A percentile compares a stretch with the other conserved stretches of the same genome.
phyloP scores from a whole-genome alignment of 2,888 invertebrate genomes.

The Chaitophorus viminalis region DNA sequence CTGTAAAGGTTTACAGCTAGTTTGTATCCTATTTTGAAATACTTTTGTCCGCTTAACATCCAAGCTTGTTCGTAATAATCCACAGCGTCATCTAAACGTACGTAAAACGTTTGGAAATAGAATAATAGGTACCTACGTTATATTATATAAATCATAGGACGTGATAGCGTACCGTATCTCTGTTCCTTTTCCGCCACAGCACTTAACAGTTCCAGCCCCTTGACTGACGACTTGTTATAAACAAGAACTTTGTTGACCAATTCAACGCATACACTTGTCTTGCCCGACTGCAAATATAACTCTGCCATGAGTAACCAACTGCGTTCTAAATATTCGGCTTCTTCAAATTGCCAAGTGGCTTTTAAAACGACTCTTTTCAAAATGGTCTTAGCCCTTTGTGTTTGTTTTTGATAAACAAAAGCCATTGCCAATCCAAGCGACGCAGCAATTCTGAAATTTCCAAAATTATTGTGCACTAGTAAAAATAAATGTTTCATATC shows the following conservation, averaged over 20 bases:
- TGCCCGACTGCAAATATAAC: constrained; percentile 83
- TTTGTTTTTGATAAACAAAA: constrained; percentile 80
- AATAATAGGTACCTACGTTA: no score
- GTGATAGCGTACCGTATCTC: constrained; percentile 73
- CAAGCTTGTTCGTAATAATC: constrained; percentile 73
- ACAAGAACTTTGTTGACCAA: constrained; percentile 80
- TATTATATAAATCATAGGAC: neutral
- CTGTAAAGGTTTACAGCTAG: constrained; percentile 92
- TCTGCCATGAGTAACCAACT: constrained; percentile 96
- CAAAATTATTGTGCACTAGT: neutral
- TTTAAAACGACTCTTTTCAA: constrained; percentile 84
- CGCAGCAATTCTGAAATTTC: constrained; percentile 64
- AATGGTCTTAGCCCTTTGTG: constrained; percentile 90
- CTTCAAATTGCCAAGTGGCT: constrained; percentile 91
- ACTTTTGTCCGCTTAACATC: constrained; percentile 76
- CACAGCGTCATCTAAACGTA: constrained; percentile 70
- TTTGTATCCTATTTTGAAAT: constrained; percentile 90
- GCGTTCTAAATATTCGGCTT: constrained; percentile 93
- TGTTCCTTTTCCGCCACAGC: constrained; percentile 92
- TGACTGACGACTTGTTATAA: constrained; percentile 87
- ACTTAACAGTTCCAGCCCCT: constrained; percentile 90
- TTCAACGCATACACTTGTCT: constrained; percentile 87
- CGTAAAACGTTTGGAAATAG: constrained; percentile 3
- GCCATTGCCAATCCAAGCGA: constrained; percentile 65
- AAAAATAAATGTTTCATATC: no score